A percentile compares a stretch with the other conserved stretches of the same genome.
Evolutionary conservation across 2,888 invertebrate species (phyloP).

Genomic region (Morpho deidamia): DNA sequence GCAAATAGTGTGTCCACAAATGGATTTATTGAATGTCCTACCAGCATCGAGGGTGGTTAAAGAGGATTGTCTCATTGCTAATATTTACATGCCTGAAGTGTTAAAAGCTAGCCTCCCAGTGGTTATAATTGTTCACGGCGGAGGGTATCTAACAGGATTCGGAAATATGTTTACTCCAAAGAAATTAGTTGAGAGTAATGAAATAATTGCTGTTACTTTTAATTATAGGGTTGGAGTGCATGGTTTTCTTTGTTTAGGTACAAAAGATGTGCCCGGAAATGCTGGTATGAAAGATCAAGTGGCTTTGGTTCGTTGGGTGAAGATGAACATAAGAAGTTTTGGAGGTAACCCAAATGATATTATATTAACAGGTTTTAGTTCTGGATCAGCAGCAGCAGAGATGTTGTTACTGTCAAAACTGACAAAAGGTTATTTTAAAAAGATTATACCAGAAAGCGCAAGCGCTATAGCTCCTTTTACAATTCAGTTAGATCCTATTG

Average conservation of each 20-base stretch:
- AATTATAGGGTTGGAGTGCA: constrained; percentile 46
- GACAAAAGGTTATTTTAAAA: constrained; percentile 44
- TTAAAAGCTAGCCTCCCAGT: constrained; percentile 39
- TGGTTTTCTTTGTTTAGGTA: constrained; percentile 35
- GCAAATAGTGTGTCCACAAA: constrained; percentile 28
- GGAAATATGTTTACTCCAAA: constrained; percentile 34
- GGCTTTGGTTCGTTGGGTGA: constrained; percentile 37
- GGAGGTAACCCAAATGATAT: constrained; percentile 44
- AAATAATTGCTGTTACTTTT: constrained; percentile 43
- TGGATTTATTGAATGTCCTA: constrained; percentile 2
- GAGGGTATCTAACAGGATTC: constrained; percentile 48
- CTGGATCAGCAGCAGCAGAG: constrained; percentile 46
- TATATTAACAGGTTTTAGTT: constrained; percentile 44
- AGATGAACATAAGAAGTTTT: constrained; percentile 36
- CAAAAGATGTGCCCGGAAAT: constrained; percentile 36
- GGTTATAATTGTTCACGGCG: constrained; percentile 58
- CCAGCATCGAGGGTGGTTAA: constrained; percentile 17
- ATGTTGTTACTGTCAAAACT: constrained; percentile 43
- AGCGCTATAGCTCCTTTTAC: constrained; percentile 32
- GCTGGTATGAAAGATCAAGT: constrained; percentile 44
- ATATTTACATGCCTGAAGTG: constrained; percentile 31
- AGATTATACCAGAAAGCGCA: constrained; percentile 48
- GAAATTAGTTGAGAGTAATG: constrained; percentile 33
- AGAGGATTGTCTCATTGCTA: constrained; percentile 35
- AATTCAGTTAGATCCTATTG: constrained; percentile 42